Evolutionary conservation across 2,888 invertebrate species (phyloP).

Genomic region (Subacronicta megacephala): DNA sequence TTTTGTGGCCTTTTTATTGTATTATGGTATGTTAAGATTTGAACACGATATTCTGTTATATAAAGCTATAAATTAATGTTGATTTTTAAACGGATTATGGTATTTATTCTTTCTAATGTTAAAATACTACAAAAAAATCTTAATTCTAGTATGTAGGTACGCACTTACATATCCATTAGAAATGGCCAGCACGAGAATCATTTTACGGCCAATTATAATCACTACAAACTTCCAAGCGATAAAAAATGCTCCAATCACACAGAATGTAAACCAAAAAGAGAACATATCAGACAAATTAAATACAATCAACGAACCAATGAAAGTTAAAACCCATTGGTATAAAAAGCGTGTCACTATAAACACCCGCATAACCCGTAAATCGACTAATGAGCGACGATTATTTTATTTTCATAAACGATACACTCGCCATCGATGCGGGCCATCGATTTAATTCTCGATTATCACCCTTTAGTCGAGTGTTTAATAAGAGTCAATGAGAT

Average conservation of each 20-base stretch:
- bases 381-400: conserved; percentile 85
- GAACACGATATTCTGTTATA: conserved; percentile 6
- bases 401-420: conserved; percentile 84
- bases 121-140: conserved; percentile 4
- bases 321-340: conserved; percentile 65
- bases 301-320: conserved; percentile 47
- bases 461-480: conserved; percentile 82
- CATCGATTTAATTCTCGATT: conserved; percentile 81
- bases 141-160: neutral
- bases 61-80: conserved; percentile 11
- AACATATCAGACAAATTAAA: conserved; percentile 46
- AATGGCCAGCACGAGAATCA: conserved; percentile 30
- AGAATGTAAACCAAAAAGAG: conserved; percentile 31
- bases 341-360: conserved; percentile 69
- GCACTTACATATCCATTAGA: conserved; percentile 21
- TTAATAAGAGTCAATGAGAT: conserved; percentile 76
- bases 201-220: conserved; percentile 50
- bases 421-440: conserved; percentile 78
- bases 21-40: conserved; percentile 27
- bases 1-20: conserved; percentile 36
- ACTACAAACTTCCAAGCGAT: conserved; percentile 51
- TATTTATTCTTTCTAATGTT: conserved; percentile 1
- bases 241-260: conserved; percentile 48
- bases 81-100: conserved; percentile 21
- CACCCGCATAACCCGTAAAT: conserved; percentile 78